A percentile compares a stretch with the other conserved stretches of the same genome.
Conservation (phyloP, 64 coral and sea anemone genomes). For the Anthopleura sola region DNA sequence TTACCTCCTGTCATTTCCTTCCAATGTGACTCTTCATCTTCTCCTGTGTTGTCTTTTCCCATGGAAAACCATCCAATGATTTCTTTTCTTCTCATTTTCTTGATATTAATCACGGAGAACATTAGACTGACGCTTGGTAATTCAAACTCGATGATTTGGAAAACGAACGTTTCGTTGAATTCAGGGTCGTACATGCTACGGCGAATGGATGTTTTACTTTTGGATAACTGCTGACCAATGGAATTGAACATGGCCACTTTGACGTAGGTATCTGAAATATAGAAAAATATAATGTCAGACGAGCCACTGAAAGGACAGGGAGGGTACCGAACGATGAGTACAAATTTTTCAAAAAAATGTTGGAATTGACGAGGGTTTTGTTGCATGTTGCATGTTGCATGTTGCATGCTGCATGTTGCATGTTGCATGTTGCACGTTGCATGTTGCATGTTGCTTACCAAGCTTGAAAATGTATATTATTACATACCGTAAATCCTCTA, state of each 20-base stretch:
- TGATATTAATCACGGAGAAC: constrained; percentile 99
- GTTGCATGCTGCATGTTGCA: too few relatives aligned
- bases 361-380: too few relatives aligned
- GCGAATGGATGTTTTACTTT: constrained; percentile 98
- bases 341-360: too few relatives aligned
- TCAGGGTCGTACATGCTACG: constrained; percentile 99
- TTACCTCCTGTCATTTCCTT: constrained; percentile 90
- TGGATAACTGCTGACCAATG: constrained; percentile 97
- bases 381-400: too few relatives aligned
- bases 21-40: constrained; percentile 95
- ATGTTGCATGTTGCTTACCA: too few relatives aligned
- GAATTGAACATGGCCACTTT: constrained; percentile 99
- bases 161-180: constrained; percentile 98
- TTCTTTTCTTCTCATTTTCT: constrained; percentile 98
- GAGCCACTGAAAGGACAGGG: neutral
- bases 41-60: constrained; percentile 93
- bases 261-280: constrained; percentile 90
- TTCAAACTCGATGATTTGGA: constrained; percentile 99
- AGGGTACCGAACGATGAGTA: neutral
- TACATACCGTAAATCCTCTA: too few relatives aligned
- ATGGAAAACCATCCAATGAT: constrained; percentile 99
- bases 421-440: too few relatives aligned
- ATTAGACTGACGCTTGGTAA: constrained; percentile 97
- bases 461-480: too few relatives aligned
- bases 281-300: neutral